phyloP scores from a whole-genome alignment of 2,113 vertebrate species.

The Prolemur simus region DNA sequence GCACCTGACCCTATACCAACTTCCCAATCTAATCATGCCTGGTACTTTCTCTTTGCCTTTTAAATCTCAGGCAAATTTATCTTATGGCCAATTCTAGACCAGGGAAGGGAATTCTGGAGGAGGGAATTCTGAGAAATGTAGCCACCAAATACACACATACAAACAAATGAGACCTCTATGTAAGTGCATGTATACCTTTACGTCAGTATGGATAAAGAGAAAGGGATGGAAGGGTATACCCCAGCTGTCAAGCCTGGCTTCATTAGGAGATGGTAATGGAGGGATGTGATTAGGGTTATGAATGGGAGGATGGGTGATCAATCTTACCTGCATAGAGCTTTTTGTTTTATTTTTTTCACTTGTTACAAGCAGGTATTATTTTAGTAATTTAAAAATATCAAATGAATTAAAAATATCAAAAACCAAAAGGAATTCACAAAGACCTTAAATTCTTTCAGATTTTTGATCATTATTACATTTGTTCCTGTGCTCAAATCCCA shows the following conservation, averaged over 20 bases:
- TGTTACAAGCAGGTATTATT: neutral
- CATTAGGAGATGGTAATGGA: neutral
- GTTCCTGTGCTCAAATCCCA: neutral
- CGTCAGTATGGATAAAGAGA: neutral
- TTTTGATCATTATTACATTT: neutral
- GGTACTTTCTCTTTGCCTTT: constrained; percentile 31
- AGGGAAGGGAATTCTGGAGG: neutral
- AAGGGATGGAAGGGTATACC: neutral
- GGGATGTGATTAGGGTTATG: neutral
- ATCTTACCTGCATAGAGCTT: neutral
- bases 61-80: neutral
- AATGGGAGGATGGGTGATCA: neutral
- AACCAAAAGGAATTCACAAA: neutral
- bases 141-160: neutral
- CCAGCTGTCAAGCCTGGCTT: neutral
- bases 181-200: neutral
- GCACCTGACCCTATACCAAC: neutral
- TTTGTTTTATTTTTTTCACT: neutral
- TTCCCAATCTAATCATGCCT: neutral
- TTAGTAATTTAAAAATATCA: neutral
- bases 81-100: neutral
- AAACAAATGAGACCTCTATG: neutral
- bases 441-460: neutral
- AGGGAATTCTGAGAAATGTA: neutral
- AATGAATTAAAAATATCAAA: neutral